Evolutionary conservation across 2,888 invertebrate species (phyloP).

Genomic region (Shargacucullia verbasci): DNA sequence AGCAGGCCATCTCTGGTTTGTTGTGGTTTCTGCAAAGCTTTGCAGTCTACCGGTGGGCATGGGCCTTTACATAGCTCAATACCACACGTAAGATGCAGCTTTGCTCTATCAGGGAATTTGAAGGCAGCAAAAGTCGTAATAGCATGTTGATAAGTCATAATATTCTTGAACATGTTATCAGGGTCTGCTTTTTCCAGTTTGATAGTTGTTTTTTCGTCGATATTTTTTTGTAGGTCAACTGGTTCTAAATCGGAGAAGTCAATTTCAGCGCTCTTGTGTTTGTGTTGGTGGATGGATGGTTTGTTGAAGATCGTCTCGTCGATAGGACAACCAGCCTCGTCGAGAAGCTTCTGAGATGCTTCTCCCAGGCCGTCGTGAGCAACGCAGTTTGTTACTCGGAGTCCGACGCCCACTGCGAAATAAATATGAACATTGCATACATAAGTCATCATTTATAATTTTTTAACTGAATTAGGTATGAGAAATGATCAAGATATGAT

Average conservation of each 20-base stretch:
- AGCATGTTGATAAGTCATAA: slow-evolving; percentile 87
- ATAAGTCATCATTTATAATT: slow-evolving; percentile 22
- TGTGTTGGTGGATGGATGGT: slow-evolving; percentile 82
- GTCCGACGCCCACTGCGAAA: slow-evolving; percentile 91
- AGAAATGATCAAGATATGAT: slow-evolving; percentile 20
- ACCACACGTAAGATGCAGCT: slow-evolving; percentile 93
- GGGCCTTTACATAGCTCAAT: slow-evolving; percentile 93
- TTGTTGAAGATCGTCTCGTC: slow-evolving; percentile 91
- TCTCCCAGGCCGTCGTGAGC: slow-evolving; percentile 94
- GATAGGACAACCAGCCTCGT: slow-evolving; percentile 93
- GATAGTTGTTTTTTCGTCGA: slow-evolving; percentile 70
- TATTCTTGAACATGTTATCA: slow-evolving; percentile 79
- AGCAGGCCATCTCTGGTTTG: slow-evolving; percentile 83
- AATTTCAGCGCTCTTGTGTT: slow-evolving; percentile 75
- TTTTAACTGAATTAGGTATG: slow-evolving; percentile 18
- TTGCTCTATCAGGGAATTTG: slow-evolving; percentile 94
- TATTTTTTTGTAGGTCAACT: slow-evolving; percentile 71
- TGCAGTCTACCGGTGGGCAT: slow-evolving; percentile 90
- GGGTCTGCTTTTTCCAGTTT: slow-evolving; percentile 76
- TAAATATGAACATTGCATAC: slow-evolving; percentile 25
- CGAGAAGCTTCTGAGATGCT: slow-evolving; percentile 92
- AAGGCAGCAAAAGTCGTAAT: slow-evolving; percentile 93
- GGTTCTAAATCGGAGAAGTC: slow-evolving; percentile 79
- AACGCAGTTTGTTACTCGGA: slow-evolving; percentile 93
- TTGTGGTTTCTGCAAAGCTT: slow-evolving; percentile 79